Conservation (phyloP, 2,113 vertebrate species). For the Lontra canadensis region DNA sequence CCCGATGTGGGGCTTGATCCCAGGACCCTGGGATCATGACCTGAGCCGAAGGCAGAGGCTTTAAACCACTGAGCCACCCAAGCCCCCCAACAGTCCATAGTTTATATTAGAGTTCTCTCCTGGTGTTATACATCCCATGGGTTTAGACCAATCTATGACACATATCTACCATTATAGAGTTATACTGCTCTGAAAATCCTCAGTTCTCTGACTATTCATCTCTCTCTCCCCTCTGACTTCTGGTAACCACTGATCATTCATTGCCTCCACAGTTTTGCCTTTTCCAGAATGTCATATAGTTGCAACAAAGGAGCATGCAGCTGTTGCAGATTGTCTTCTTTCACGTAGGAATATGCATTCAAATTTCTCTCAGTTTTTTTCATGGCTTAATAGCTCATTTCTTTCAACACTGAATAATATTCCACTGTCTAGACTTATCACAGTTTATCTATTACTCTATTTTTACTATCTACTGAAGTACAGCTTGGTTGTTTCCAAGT, state of each 20-base stretch:
- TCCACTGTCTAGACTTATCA: neutral
- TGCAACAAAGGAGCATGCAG: neutral
- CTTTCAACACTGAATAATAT: neutral
- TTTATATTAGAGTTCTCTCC: neutral
- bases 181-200: neutral
- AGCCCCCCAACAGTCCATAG: neutral
- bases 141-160: neutral
- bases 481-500: neutral
- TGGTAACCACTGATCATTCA: neutral
- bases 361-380: neutral
- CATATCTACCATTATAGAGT: neutral
- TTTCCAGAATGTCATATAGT: neutral
- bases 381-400: neutral
- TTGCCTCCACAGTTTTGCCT: neutral
- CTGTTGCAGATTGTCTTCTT: neutral
- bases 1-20: too few species aligned
- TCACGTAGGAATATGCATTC: neutral
- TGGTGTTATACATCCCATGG: neutral
- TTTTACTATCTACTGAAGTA: neutral
- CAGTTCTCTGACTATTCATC: neutral
- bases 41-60: too few species aligned
- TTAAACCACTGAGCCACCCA: too few species aligned
- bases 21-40: too few species aligned
- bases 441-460: neutral
- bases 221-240: too few species aligned